These are phyloP conservation scores for Camptogramma bilineatum DNA, from an alignment of 2,888 invertebrate genomes.

Conservation along the genomic window DNA sequence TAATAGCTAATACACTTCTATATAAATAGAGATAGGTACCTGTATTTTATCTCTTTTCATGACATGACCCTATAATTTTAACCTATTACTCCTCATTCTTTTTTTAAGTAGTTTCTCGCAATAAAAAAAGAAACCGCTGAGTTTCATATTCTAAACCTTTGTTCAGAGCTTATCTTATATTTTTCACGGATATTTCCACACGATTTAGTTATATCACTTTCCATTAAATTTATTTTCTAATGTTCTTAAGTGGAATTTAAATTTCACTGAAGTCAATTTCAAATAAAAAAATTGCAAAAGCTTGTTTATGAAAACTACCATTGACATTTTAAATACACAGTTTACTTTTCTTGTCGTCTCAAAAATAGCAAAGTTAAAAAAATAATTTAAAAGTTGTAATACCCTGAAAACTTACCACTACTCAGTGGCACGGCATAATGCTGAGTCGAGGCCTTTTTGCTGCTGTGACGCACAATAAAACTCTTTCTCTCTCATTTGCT, in stretches of 20 bases:
- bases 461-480: too few species aligned
- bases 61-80: not conserved
- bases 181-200: conserved; percentile 22
- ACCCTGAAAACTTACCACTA: too few species aligned
- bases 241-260: not conserved
- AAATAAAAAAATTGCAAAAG: not conserved
- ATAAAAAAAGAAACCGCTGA: not conserved
- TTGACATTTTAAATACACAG: not conserved
- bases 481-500: too few species aligned
- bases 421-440: too few species aligned
- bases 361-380: not conserved
- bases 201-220: conserved; percentile 30
- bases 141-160: conserved; percentile 25
- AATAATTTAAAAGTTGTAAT: not conserved
- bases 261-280: not conserved
- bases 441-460: too few species aligned
- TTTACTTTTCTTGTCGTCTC: not conserved
- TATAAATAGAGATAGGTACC: too few species aligned
- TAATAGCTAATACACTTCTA: too few species aligned
- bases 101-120: not conserved
- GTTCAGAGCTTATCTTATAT: conserved; percentile 20
- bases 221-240: not conserved
- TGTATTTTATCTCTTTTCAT: too few species aligned
- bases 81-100: not conserved
- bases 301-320: not conserved